A percentile compares a stretch with the other conserved stretches of the same genome.
Conservation (phyloP, 2,797 vertebrate species). For the Valencia hispanica region DNA sequence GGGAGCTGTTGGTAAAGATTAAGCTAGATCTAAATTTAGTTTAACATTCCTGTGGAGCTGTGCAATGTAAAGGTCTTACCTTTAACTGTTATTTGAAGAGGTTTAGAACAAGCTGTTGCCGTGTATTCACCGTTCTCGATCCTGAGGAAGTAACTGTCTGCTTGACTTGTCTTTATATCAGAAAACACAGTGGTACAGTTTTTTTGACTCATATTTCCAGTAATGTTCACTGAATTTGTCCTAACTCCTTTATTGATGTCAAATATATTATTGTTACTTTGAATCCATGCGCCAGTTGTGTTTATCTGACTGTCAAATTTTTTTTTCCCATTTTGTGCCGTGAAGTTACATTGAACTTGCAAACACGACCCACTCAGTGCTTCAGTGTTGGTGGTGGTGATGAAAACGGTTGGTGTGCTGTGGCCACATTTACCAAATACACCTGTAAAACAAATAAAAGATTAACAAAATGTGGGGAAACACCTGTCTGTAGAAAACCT, state of each 20-base stretch:
- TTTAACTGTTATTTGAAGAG: constrained; percentile 36
- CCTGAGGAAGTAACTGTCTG: constrained; percentile 56
- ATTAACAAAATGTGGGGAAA: not conserved
- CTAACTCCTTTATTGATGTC: not conserved
- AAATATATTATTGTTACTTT: constrained; percentile 13
- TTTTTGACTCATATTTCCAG: constrained; percentile 46
- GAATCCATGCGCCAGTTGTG: constrained; percentile 46
- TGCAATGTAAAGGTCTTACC: constrained; percentile 43
- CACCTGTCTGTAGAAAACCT: not conserved
- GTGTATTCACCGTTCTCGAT: fast-evolving
- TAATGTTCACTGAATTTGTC: constrained; percentile 19
- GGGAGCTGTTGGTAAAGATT: too few species aligned
- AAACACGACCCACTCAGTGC: constrained; percentile 66
- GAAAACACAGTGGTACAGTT: constrained; percentile 65
- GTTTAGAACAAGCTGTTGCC: not conserved
- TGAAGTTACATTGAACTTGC: constrained; percentile 65
- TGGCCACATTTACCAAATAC: not conserved
- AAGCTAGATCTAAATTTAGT: too few species aligned
- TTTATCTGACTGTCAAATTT: fast-evolving
- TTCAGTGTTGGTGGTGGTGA: constrained; percentile 28
- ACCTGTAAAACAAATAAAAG: constrained; percentile 28
- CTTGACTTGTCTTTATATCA: not conserved
- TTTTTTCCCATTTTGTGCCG: fast-evolving
- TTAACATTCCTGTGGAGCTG: not conserved
- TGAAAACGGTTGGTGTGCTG: fast-evolving